Conservation (phyloP, 2,797 vertebrate species). For the Chelmon rostratus region DNA sequence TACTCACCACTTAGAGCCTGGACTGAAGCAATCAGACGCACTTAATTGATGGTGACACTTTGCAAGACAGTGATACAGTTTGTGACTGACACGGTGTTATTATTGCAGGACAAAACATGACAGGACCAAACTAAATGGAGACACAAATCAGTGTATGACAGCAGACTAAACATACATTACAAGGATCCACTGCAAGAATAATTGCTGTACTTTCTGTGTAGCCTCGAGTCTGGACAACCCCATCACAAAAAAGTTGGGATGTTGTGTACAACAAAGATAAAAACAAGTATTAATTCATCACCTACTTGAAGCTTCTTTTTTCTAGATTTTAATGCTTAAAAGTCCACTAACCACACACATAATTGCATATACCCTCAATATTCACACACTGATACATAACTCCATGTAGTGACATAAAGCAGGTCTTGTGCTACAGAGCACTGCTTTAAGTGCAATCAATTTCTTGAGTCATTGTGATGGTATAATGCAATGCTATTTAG, state of each 20-base stretch:
- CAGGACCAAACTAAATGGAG: conserved; percentile 50
- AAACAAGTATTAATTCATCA: neutral
- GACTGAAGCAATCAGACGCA: conserved; percentile 39
- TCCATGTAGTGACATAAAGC: neutral
- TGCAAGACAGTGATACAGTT: conserved; percentile 58
- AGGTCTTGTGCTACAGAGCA: neutral
- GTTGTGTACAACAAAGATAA: no score
- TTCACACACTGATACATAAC: neutral
- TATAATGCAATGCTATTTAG: conserved; percentile 18
- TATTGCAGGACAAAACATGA: conserved; percentile 62
- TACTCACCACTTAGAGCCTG: conserved; percentile 39
- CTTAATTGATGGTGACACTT: conserved; percentile 65
- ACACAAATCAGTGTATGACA: conserved; percentile 30
- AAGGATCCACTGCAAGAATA: conserved; percentile 36
- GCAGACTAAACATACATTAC: conserved; percentile 46
- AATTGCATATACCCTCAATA: neutral
- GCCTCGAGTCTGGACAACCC: neutral
- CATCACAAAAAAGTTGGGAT: no score
- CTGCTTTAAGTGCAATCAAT: conserved; percentile 15
- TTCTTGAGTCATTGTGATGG: conserved; percentile 10
- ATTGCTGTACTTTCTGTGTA: conserved; percentile 12
- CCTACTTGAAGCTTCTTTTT: conserved; percentile 2
- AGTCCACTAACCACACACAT: neutral
- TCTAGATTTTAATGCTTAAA: neutral
- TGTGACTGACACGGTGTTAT: conserved; percentile 53